Evolutionary conservation across 1,140 invertebrate genomes (phyloP).

Genomic region (Drosophila cardini): DNA sequence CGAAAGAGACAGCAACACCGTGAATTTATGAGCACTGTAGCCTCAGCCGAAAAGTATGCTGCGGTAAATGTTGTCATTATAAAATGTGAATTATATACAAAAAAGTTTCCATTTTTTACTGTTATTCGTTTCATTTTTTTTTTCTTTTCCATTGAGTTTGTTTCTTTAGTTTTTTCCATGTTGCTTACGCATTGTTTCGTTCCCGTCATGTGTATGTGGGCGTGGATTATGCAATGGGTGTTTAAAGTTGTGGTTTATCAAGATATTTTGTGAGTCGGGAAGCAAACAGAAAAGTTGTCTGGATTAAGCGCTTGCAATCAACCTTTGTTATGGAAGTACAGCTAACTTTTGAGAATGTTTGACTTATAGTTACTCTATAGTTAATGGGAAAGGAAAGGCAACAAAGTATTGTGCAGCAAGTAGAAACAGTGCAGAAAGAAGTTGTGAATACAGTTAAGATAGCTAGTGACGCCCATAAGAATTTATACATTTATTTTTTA

Average conservation of each 20-base stretch:
- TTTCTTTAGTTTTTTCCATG: slow-evolving; percentile 2
- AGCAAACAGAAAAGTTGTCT: neutral
- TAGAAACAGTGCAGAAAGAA: too few relatives aligned
- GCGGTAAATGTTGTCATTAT: slow-evolving; percentile 40
- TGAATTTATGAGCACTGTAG: slow-evolving; percentile 6
- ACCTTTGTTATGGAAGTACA: neutral
- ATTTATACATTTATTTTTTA: too few relatives aligned
- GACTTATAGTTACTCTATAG: too few relatives aligned
- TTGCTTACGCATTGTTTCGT: slow-evolving; percentile 27
- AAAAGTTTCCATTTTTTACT: slow-evolving; percentile 7
- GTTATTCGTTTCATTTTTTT: neutral
- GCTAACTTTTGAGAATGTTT: too few relatives aligned
- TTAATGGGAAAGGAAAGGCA: too few relatives aligned
- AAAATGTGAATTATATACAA: slow-evolving; percentile 33
- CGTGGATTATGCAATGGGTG: slow-evolving; percentile 20
- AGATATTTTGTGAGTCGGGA: neutral
- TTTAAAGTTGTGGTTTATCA: slow-evolving; percentile 18
- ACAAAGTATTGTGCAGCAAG: too few relatives aligned
- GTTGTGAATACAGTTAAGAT: too few relatives aligned
- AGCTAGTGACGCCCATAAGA: too few relatives aligned
- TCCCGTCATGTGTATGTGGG: neutral
- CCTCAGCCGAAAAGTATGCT: slow-evolving; percentile 28
- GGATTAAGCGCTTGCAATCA: neutral
- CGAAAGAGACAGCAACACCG: neutral
- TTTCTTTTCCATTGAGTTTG: neutral